These are phyloP conservation scores for Drosophila planitibia DNA, from an alignment of 2,888 invertebrate species.

Conservation along the genomic window DNA sequence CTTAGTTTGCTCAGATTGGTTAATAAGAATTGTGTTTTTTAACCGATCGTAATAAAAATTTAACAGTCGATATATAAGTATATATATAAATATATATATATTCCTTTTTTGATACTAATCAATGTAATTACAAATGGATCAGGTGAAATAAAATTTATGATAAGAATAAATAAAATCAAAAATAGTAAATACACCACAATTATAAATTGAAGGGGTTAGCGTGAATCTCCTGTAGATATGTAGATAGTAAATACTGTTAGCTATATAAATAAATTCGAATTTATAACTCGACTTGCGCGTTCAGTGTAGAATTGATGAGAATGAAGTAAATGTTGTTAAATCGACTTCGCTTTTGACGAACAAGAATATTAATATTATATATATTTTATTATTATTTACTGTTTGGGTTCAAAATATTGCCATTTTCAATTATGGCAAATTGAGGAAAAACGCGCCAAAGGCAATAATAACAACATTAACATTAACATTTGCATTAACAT, in stretches of 20 bases:
- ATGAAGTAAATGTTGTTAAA: neutral
- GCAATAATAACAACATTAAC: neutral
- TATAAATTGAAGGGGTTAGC: too few relatives aligned
- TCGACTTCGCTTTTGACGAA: neutral
- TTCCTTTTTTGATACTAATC: too few relatives aligned
- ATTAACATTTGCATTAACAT: neutral
- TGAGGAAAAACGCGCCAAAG: conserved; percentile 19
- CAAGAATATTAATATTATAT: neutral
- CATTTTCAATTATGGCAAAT: conserved; percentile 32
- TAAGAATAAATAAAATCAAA: too few relatives aligned
- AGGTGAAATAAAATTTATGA: too few relatives aligned
- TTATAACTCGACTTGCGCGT: neutral
- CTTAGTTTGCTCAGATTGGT: neutral
- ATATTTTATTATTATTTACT: neutral
- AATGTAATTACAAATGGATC: too few relatives aligned
- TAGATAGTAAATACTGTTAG: too few relatives aligned
- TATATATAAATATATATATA: too few relatives aligned
- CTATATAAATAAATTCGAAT: too few relatives aligned
- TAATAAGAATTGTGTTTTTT: neutral
- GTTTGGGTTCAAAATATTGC: neutral
- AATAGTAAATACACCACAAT: too few relatives aligned
- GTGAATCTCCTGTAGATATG: too few relatives aligned
- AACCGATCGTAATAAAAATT: neutral
- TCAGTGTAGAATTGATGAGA: neutral
- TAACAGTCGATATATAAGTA: too few relatives aligned